Evolutionary conservation across 1,140 invertebrate species (phyloP), one percentile per base, ranked within the genome.

Genomic region (Asbolus verrucosus): DNA sequence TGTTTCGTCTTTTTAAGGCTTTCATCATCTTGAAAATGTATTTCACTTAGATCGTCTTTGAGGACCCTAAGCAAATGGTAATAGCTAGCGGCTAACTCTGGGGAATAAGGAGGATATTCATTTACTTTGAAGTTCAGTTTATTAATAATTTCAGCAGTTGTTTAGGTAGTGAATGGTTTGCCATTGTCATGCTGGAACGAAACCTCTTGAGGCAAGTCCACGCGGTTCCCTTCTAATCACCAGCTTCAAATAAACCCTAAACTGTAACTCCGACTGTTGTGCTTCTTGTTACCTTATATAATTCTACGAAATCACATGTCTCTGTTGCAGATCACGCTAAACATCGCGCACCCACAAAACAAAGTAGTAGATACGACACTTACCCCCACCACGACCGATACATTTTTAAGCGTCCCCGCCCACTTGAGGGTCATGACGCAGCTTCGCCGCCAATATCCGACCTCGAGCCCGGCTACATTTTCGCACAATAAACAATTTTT

Each of bases 91-190:
- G n/a, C n/a, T n/a, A n/a, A n/a, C n/a, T n/a, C n/a, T n/a, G n/a
- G n/a, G n/a, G n/a, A n/a, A n/a, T n/a, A n/a, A n/a, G n/a, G n/a
- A n/a, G n/a, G n/a, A n/a, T n/a, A n/a, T n/a, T n/a, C n/a, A n/a
- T n/a, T n/a, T n/a, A n/a, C 15, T 9, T 16, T 54, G 18, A 54
- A 54, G 21, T 6, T 30, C 4, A 13, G n/a, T 24, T 27, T 24
- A 27, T 54, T 54, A 54, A 54, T 54, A 54, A 54, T 54, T 54
- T 18, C 15, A 14, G 3, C 39, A 6, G 39, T 43, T n/a, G n/a
- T n/a, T 43, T 43, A 43, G 2, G 13, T 2, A 43, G 2, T 14
- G 5, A 15, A 43, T 5, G 3, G 39, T 43, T 43, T 18, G 15
- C 13, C 2, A 38, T 11, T 38, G 5, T 11, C n/a, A n/a, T 38